A percentile compares a stretch with the other conserved stretches of the same genome.
Conservation (phyloP, 2,113 vertebrate species). For the Oreochromis aureus region DNA sequence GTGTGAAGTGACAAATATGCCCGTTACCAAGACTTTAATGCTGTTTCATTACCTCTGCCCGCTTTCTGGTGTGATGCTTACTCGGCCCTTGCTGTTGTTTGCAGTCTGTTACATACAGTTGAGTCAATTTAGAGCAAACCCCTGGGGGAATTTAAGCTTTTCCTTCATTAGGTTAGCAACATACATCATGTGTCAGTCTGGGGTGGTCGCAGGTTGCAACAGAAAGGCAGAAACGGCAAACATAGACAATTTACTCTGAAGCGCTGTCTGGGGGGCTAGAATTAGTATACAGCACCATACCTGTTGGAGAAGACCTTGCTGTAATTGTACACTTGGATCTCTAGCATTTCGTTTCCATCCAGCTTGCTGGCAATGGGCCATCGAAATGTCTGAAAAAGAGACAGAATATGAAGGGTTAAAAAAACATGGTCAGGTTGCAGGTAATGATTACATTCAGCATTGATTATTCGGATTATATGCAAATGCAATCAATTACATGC, state of each 20-base stretch:
- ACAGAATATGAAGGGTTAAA: background rate
- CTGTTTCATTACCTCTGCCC: constrained; percentile 10
- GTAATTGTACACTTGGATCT: constrained; percentile 94
- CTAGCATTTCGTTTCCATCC: constrained; percentile 86
- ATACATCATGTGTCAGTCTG: background rate
- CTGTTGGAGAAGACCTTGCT: constrained; percentile 98
- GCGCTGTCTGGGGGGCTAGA: background rate
- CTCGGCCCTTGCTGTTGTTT: background rate
- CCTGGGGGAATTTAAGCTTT: background rate
- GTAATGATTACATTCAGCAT: background rate
- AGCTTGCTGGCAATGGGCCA: constrained; percentile 88
- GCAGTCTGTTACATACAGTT: constrained; percentile 9
- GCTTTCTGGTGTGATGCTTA: background rate
- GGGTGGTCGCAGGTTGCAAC: background rate
- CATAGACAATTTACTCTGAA: background rate
- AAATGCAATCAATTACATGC: background rate
- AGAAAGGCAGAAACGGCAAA: background rate
- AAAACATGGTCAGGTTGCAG: background rate
- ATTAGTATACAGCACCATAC: constrained; percentile 58
- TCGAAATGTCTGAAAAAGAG: constrained; percentile 78
- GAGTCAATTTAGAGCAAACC: constrained; percentile 28
- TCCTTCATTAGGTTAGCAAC: constrained; percentile 4
- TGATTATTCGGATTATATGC: background rate
- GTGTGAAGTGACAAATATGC: constrained; percentile 5
- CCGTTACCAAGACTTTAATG: background rate